phyloP scores from a whole-genome alignment of 2,113 vertebrate genomes.

The Apus apus region DNA sequence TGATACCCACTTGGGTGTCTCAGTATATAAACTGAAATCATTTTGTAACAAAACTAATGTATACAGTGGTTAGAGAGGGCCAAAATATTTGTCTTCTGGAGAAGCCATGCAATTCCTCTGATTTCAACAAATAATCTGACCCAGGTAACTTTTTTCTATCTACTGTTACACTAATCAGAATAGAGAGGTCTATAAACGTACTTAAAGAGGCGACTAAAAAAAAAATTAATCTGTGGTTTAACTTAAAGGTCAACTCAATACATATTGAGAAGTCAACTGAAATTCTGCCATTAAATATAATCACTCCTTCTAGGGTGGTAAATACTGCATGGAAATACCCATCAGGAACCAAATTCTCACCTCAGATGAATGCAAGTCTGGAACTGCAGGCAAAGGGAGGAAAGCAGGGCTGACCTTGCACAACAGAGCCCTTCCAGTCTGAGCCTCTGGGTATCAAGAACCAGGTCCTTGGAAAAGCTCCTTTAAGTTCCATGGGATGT shows the following conservation, averaged over 20 bases:
- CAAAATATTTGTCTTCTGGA: slow-evolving; percentile 47
- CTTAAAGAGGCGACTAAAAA: slow-evolving; percentile 62
- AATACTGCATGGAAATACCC: slow-evolving; percentile 24
- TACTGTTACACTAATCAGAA: slow-evolving; percentile 8
- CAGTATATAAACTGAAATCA: slow-evolving; percentile 38
- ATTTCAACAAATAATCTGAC: slow-evolving; percentile 40
- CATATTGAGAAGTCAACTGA: slow-evolving; percentile 69
- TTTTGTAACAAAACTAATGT: neutral
- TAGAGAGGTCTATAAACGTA: slow-evolving; percentile 59
- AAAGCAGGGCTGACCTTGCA: neutral
- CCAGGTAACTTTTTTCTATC: neutral
- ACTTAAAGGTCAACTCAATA: slow-evolving; percentile 68
- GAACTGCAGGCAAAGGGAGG: neutral
- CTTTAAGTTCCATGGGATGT: neutral
- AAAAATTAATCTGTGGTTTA: slow-evolving; percentile 60
- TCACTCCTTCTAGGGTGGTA: slow-evolving; percentile 49
- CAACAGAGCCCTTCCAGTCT: neutral
- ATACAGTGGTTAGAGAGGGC: neutral
- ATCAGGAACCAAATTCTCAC: slow-evolving; percentile 10
- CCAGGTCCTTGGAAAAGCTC: neutral
- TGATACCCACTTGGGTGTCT: slow-evolving; percentile 25
- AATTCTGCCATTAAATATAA: slow-evolving; percentile 61
- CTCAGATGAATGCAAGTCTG: neutral
- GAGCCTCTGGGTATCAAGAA: neutral
- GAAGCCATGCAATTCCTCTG: neutral